phyloP scores from a whole-genome alignment of 1,140 invertebrate species.

The Euschistus heros region DNA sequence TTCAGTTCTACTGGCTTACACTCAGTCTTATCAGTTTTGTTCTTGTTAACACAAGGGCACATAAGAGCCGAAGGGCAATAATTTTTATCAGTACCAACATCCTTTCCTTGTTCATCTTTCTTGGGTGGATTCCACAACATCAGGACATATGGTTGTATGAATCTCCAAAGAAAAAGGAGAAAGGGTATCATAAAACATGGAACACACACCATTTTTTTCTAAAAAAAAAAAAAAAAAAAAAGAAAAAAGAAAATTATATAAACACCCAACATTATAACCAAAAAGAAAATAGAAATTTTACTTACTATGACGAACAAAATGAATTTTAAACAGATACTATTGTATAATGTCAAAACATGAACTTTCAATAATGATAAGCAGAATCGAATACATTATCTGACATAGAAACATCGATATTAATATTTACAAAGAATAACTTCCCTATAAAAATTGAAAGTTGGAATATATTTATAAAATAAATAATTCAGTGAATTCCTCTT shows the following conservation, averaged over 20 bases:
- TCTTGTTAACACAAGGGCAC: constrained; percentile 1
- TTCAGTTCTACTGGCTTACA: too few species aligned
- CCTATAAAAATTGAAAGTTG: too few species aligned
- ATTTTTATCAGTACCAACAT: neutral
- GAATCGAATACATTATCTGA: too few species aligned
- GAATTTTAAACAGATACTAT: too few species aligned
- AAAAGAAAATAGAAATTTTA: neutral
- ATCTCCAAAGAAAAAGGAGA: constrained; percentile 5
- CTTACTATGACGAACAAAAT: too few species aligned
- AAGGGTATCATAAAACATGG: constrained; percentile 13
- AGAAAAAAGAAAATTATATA: neutral
- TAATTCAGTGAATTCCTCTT: too few species aligned
- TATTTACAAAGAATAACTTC: too few species aligned
- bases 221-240: neutral
- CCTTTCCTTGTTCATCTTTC: neutral
- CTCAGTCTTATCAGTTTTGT: too few species aligned
- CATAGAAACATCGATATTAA: too few species aligned
- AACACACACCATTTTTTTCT: constrained; percentile 4
- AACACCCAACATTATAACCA: constrained; percentile 30
- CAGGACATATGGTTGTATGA: constrained; percentile 1
- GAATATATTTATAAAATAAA: too few species aligned
- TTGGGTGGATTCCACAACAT: constrained; percentile 9
- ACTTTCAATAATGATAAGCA: too few species aligned
- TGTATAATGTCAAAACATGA: too few species aligned
- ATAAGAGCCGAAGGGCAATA: constrained; percentile 2